phyloP scores from a whole-genome alignment of 2,113 vertebrate species.

The Brachypteracias leptosomus region DNA sequence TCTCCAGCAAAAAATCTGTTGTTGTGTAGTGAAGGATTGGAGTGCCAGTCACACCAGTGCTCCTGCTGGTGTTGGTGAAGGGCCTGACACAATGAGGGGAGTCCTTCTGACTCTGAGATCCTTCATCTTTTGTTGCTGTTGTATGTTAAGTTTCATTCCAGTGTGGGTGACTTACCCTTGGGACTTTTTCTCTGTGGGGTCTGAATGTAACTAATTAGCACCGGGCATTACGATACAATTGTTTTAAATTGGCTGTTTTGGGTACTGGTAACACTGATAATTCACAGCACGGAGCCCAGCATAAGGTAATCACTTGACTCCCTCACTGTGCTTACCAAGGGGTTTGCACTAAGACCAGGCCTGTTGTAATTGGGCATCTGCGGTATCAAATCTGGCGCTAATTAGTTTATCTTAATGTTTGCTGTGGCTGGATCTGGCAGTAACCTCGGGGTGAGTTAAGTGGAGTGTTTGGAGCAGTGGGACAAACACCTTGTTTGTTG shows the following conservation, averaged over 20 bases:
- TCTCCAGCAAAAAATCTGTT: background rate
- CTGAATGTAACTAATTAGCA: background rate
- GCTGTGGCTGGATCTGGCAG: background rate
- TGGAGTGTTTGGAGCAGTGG: background rate
- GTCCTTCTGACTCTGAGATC: background rate
- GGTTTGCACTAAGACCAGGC: background rate
- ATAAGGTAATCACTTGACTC: background rate
- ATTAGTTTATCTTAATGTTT: background rate
- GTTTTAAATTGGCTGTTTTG: background rate
- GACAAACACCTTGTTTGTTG: background rate
- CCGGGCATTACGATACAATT: background rate
- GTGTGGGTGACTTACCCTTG: background rate
- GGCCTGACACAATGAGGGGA: background rate
- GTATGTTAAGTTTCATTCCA: background rate
- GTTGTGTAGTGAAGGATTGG: background rate
- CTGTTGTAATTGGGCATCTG: background rate
- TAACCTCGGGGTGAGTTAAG: background rate
- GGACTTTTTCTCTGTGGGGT: background rate
- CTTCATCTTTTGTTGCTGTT: background rate
- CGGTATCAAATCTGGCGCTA: background rate
- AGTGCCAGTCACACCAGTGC: background rate
- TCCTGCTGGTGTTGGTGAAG: background rate
- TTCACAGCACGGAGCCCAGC: background rate
- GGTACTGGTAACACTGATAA: background rate
- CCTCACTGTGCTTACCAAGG: background rate